Evolutionary conservation across 2,797 vertebrate genomes (phyloP).

Genomic region (Pseudotriccus pelzelni): DNA sequence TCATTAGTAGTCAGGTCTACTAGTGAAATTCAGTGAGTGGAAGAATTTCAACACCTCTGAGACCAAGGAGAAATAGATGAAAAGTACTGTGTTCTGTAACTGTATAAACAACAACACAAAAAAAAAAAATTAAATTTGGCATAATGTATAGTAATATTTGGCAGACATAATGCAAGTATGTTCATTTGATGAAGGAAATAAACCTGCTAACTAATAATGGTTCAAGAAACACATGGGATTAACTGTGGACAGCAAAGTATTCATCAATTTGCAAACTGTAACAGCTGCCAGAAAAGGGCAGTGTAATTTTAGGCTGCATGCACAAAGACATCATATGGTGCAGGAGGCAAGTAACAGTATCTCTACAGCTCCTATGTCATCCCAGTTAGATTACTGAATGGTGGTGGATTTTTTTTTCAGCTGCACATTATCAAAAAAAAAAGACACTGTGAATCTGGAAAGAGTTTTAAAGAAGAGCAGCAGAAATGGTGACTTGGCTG

Average conservation of each 20-base stretch:
- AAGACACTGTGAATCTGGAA: not conserved
- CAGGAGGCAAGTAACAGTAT: not conserved
- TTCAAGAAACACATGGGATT: not conserved
- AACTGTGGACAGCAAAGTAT: not conserved
- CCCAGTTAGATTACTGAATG: not conserved
- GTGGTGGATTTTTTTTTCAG: not conserved
- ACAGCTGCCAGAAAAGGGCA: conserved; percentile 36
- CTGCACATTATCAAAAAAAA: not conserved
- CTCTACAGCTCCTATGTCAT: not conserved
- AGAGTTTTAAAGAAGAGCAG: not conserved
- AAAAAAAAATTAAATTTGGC: conserved; percentile 7
- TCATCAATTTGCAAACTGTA: conserved; percentile 24
- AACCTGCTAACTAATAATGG: conserved; percentile 1
- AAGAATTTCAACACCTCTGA: conserved; percentile 1
- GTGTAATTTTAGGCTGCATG: not conserved
- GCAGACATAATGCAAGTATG: not conserved
- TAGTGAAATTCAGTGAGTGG: conserved; percentile 21
- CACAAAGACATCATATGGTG: not conserved
- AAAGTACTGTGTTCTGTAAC: not conserved
- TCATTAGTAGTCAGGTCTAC: not conserved
- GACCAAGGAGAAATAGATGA: not conserved
- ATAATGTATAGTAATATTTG: not conserved
- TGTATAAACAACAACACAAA: not conserved
- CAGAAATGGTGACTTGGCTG: not conserved
- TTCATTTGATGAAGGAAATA: conserved; percentile 8